Conservation (phyloP, 2,888 invertebrate species). For the Lithophane socia region DNA sequence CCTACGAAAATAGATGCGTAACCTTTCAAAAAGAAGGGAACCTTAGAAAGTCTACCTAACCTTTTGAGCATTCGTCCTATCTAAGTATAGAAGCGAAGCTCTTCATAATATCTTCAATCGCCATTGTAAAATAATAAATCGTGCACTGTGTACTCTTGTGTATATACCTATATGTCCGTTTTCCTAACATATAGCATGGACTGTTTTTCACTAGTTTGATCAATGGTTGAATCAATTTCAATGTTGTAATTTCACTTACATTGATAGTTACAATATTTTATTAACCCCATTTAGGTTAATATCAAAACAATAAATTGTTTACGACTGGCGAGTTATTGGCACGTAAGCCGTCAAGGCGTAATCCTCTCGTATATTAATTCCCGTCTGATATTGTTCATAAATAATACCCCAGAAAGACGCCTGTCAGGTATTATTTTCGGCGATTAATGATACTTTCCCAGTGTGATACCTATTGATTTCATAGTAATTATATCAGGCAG, state of each 20-base stretch:
- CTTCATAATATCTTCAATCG: neutral
- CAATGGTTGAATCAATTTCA: conserved; percentile 12
- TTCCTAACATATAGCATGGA: neutral
- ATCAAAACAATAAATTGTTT: conserved; percentile 54
- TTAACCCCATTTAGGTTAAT: conserved; percentile 53
- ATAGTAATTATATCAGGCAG: conserved; percentile 2
- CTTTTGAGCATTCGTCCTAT: neutral
- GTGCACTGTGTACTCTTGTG: neutral
- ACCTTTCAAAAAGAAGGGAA: neutral
- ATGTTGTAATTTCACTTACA: conserved; percentile 10
- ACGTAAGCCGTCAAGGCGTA: conserved; percentile 30
- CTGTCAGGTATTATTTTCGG: conserved; percentile 38
- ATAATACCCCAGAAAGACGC: conserved; percentile 42
- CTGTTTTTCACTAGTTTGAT: neutral
- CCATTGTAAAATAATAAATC: neutral
- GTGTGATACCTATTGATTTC: conserved; percentile 20
- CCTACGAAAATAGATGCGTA: neutral
- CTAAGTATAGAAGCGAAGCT: neutral
- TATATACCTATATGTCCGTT: neutral
- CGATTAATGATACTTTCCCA: conserved; percentile 36
- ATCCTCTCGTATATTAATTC: conserved; percentile 48
- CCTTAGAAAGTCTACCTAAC: neutral
- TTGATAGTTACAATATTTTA: conserved; percentile 47
- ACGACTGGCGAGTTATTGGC: conserved; percentile 55
- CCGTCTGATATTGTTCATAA: conserved; percentile 54